Percentiles rank a stretch among this genome's conserved stretches.
phyloP scores from a whole-genome alignment of 53 echinoderm and acorn worm genomes.

The Pentamera pediparva region DNA sequence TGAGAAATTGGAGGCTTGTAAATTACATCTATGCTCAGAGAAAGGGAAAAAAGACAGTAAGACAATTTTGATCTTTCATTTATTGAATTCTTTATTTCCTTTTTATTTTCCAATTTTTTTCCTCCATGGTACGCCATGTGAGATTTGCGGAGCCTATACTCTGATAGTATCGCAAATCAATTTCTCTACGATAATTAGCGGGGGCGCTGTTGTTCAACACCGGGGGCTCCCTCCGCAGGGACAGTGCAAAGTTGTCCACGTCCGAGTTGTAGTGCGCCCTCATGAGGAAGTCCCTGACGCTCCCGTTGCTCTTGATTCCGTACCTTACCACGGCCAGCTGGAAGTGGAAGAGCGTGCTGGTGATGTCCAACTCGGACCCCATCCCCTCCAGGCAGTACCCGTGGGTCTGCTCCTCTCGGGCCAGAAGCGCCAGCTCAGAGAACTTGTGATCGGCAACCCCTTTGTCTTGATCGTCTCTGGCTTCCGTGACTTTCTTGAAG shows the following conservation, averaged over 20 bases:
- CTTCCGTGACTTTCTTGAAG: slow-evolving; percentile 1
- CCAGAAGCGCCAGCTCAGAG: slow-evolving; percentile 32
- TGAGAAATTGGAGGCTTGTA: no score
- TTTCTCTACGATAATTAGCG: neutral
- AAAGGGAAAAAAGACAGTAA: neutral
- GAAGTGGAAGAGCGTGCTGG: slow-evolving; percentile 50
- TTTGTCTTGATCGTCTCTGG: neutral
- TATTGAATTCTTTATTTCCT: neutral
- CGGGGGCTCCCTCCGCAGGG: slow-evolving; percentile 56
- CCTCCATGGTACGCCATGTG: neutral
- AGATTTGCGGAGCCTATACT: neutral
- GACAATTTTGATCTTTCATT: neutral
- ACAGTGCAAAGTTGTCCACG: slow-evolving; percentile 47
- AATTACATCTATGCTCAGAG: no score
- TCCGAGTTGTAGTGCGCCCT: slow-evolving; percentile 47
- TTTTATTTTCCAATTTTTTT: neutral
- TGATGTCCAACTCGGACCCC: slow-evolving; percentile 45
- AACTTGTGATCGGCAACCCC: slow-evolving; percentile 20
- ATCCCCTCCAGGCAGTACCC: slow-evolving; percentile 29
- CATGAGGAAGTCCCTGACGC: slow-evolving; percentile 47
- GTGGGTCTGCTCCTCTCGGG: slow-evolving; percentile 1
- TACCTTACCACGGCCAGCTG: slow-evolving; percentile 73
- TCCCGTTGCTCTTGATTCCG: slow-evolving; percentile 6
- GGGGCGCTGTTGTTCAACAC: no score
- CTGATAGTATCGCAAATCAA: neutral